Conservation (phyloP, 2,797 vertebrate genomes). For the Anomalospiza imberbis region DNA sequence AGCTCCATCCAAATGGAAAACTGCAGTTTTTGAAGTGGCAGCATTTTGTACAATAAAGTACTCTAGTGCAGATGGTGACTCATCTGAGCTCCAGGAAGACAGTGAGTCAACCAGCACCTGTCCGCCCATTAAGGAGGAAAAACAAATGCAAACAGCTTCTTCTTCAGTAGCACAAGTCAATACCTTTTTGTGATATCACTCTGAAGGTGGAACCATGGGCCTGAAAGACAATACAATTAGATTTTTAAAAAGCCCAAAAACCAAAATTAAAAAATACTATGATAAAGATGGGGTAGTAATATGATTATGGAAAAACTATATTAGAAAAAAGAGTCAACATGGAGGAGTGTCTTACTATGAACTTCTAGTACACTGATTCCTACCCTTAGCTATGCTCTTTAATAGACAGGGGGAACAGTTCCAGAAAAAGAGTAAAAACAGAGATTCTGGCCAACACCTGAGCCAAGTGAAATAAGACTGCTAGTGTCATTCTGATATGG, state of each 20-base stretch:
- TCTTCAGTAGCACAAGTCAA: neutral
- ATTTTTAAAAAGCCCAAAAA: neutral
- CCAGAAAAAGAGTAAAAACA: neutral
- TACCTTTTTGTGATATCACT: neutral
- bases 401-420: neutral
- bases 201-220: neutral
- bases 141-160: neutral
- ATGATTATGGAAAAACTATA: neutral
- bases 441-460: neutral
- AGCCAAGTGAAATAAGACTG: neutral
- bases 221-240: neutral
- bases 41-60: neutral
- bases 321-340: rapidly evolving
- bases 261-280: rapidly evolving
- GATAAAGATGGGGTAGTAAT: neutral
- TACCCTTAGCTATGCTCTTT: neutral
- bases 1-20: neutral
- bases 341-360: neutral
- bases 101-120: neutral
- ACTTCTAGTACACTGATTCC: neutral
- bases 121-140: neutral
- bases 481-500: neutral
- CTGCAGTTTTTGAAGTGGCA: neutral
- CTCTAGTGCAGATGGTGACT: neutral
- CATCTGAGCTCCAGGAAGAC: neutral